A percentile compares a stretch with the other conserved stretches of the same genome.
phyloP scores from a whole-genome alignment of 2,797 vertebrate species.

The Echeneis naucrates region DNA sequence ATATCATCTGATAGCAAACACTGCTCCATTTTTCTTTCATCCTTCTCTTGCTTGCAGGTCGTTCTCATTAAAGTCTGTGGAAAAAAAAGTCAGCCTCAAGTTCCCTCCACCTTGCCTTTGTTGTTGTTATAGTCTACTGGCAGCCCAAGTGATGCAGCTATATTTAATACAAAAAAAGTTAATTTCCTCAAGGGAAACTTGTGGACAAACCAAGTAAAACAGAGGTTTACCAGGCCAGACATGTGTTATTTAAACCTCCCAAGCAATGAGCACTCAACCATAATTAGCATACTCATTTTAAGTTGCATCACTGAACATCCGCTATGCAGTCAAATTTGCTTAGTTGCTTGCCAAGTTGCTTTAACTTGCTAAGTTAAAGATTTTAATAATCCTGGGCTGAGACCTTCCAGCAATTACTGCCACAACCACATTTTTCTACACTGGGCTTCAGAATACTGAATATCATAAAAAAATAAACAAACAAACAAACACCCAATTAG shows the following conservation, averaged over 20 bases:
- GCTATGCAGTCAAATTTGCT: constrained; percentile 31
- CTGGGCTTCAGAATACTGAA: neutral
- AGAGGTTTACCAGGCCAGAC: constrained; percentile 42
- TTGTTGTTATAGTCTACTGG: constrained; percentile 3
- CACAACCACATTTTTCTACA: constrained; percentile 16
- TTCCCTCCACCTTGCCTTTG: neutral
- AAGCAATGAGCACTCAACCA: constrained; percentile 37
- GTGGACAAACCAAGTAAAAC: constrained; percentile 33
- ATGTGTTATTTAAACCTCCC: constrained; percentile 54
- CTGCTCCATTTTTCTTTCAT: neutral
- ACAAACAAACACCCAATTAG: too few relatives aligned
- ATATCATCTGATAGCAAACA: neutral
- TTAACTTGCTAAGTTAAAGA: constrained; percentile 43
- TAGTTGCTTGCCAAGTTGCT: too few relatives aligned
- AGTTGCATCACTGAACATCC: constrained; percentile 46
- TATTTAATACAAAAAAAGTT: neutral
- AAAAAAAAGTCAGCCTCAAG: constrained; percentile 15
- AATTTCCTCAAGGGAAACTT: constrained; percentile 11
- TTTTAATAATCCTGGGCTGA: constrained; percentile 47
- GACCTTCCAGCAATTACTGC: constrained; percentile 30
- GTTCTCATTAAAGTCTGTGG: constrained; percentile 16
- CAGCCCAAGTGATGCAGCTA: neutral
- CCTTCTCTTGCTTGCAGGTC: too few relatives aligned
- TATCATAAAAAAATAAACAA: neutral
- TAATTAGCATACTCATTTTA: constrained; percentile 40